Evolutionary conservation across 2,888 invertebrate species (phyloP), one percentile per base, ranked within the genome.

Genomic region (Ormyrus pomaceus): DNA sequence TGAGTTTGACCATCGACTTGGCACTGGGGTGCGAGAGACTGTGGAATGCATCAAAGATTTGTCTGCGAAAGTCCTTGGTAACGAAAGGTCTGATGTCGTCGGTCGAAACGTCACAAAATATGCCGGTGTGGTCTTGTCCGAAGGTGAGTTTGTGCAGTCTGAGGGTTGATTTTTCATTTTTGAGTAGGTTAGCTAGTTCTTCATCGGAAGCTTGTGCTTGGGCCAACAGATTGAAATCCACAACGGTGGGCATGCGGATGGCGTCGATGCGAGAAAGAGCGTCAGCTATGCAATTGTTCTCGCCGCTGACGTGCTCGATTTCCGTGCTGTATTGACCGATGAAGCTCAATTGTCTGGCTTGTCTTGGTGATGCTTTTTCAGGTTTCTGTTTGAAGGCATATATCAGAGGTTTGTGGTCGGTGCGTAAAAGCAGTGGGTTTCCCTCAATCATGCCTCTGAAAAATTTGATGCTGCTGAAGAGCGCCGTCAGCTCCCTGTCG

Each of bases 31-130:
- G 83, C 1, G 81, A 59, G 3, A 83, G 66, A 0, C 72, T 73
- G 59, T 85, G 83, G 19, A 85, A 69, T 0, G 70, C 64, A 9
- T 83, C 61, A 66, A 83, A 84, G 3, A 82, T 55, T 51, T 74
- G 65, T 53, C 59, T 9, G 6, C 84, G 76, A 5, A 83, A 59
- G 0, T n/a, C 8, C 34, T 53, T n/a, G 2, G 84, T 83, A 3
- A 86, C 71, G 68, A 73, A 86, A 4, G 84, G 84, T 5, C 85
- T 62, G 8, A 83, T 74, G 8, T 65, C 66, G 0, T 66, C 65
- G 5, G 62, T 65, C 0, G 82, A 83, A 0, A 82, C 70, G 55
- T 84, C 80, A 34, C 83, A 83, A 34, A 73, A 83, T 0, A 85
- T 59, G 6, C 53, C 59, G 1, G 77, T 48, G 10, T 71, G 6